Conservation (phyloP, 1,140 invertebrate species). For the Ptiloglossa arizonensis region DNA sequence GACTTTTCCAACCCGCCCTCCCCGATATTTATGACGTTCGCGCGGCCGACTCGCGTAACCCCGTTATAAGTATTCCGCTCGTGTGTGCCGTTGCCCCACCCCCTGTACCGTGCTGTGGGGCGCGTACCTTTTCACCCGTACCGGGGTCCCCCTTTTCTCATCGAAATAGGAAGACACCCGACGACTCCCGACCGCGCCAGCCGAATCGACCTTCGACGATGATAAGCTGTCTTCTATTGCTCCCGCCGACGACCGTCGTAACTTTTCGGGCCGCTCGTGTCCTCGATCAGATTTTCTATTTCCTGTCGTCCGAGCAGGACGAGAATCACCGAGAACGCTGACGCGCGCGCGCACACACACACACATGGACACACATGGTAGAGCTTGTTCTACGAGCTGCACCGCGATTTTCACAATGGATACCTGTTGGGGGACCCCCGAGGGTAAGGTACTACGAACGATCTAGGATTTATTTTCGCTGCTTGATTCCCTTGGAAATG, state of each 20-base stretch:
- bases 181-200: not conserved
- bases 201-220: not conserved
- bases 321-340: too few species aligned
- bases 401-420: too few species aligned
- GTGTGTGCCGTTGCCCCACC: constrained; percentile 12
- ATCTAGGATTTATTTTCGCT: too few species aligned
- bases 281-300: too few species aligned
- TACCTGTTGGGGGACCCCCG: too few species aligned
- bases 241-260: constrained; percentile 57
- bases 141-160: constrained; percentile 6
- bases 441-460: too few species aligned
- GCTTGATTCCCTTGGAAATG: too few species aligned
- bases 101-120: not conserved
- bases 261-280: too few species aligned
- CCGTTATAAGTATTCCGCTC: constrained; percentile 62
- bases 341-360: too few species aligned
- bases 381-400: too few species aligned
- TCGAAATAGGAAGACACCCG: not conserved
- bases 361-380: too few species aligned
- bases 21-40: constrained; percentile 36
- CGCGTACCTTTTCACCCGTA: constrained; percentile 9
- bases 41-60: constrained; percentile 50
- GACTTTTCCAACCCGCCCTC: constrained; percentile 44
- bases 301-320: not conserved
- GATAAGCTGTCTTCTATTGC: constrained; percentile 64